Evolutionary conservation across 2,888 invertebrate species (phyloP), one percentile per base, ranked within the genome.

Genomic region (Melipona beecheii): DNA sequence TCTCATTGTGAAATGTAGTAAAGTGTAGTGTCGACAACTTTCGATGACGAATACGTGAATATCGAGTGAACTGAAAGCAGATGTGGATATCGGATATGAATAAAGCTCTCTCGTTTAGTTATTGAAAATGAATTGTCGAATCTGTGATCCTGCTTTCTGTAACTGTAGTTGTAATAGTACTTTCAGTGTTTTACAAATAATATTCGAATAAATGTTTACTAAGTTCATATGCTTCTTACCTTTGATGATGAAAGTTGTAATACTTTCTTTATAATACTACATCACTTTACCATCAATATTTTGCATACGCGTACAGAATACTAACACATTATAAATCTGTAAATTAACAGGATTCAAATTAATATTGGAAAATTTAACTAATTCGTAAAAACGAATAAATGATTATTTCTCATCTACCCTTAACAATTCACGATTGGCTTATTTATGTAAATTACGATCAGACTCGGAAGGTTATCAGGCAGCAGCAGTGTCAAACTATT

Each of bases 381-480:
- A 19, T 13, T 50, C n/a, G 11, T 13, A 17, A 19, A 3, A 24
- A 24, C 43, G 19, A 15, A 54, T 73, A 2, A 17, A 11, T 31
- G 19, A 2, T 3, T 43, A 11, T 54, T 27, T 15, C 15, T 17
- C 50, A 2, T 31, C 21, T 2, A n/a, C 5, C 13, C 9, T 1
- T 50, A 66, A 4, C 11, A 58, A 43, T 49, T 54, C 11, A 58
- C 36, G 24, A n/a, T 50, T 0, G 1, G 19, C 24, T 15, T 58
- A 49, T 54, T 80, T 80, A 80, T 27, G 52, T 17, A 68, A 64
- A 15, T 58, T 65, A 43, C 5, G 49, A 58, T 50, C 9, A 19
- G 27, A 31, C 49, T 60, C 56, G 27, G 5, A 15, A 68, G 85
- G 84, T 85, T 85, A 85, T 85, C 85, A 43, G 31, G 5, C 4